phyloP scores from a whole-genome alignment of 1,140 invertebrate genomes.

The Portunus trituberculatus region DNA sequence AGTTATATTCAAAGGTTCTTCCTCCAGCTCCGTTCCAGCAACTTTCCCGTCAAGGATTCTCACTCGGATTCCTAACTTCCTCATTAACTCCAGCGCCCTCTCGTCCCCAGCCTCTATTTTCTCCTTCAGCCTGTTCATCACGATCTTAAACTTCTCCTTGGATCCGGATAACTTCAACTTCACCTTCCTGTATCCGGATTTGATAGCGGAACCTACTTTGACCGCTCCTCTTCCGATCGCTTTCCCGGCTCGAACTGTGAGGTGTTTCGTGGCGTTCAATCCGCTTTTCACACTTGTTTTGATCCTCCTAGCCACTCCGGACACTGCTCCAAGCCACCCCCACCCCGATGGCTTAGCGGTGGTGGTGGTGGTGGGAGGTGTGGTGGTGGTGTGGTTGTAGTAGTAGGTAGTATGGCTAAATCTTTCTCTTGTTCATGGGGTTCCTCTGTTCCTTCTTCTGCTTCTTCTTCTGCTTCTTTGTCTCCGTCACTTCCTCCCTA shows the following conservation, averaged over 20 bases:
- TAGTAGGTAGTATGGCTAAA: not conserved
- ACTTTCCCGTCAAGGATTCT: conserved; percentile 10
- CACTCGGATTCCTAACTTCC: conserved; percentile 56
- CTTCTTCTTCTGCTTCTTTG: not conserved
- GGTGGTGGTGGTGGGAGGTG: not conserved
- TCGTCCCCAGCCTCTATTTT: conserved; percentile 66
- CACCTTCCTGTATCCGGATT: conserved; percentile 56
- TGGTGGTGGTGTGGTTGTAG: not conserved
- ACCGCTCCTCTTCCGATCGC: conserved; percentile 34
- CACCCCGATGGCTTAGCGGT: conserved; percentile 53
- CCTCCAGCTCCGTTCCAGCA: conserved; percentile 10
- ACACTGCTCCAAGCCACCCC: conserved; percentile 40
- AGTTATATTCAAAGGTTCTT: not conserved
- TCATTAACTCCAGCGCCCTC: conserved; percentile 44
- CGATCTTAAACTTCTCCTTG: conserved; percentile 61
- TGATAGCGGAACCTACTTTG: conserved; percentile 40
- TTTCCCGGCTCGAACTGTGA: not conserved
- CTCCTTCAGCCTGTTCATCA: conserved; percentile 53
- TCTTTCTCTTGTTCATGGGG: not conserved
- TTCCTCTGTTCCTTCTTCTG: not conserved
- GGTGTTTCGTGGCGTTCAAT: conserved; percentile 13
- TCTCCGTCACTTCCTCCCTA: not conserved
- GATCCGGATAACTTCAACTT: conserved; percentile 45
- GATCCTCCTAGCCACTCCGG: not conserved
- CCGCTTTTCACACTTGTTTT: conserved; percentile 26